Base-by-base conservation (phyloP, 2,113 vertebrate genomes). In the Caranx ignobilis region DNA sequence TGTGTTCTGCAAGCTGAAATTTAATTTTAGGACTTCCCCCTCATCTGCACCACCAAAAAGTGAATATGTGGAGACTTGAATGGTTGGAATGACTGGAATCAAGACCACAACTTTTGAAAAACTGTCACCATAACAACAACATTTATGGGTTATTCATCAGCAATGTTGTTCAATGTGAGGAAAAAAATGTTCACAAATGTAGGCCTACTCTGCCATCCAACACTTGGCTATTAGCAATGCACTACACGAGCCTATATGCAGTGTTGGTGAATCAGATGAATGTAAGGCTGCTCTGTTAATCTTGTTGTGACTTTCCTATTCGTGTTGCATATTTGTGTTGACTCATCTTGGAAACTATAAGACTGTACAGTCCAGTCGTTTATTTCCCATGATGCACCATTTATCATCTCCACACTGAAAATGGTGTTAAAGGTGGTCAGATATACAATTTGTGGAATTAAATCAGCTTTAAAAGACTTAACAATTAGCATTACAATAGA, bases 1-100 rank as follows among this genome's bases (percentile, higher is more conserved):
- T 89, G 64, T 70, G 63, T 50, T 82, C 83, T 55, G 73, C 70
- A 71, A 71, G 72, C 32, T 35, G 26, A 65, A 69, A 88, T 82
- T 75, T 71, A 35, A 88, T 83, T 85, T 62, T 9, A 69, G 62
- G 61, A 75, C 80, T 47, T 75, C 34, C 10, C n/a, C 32, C 79
- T 83, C 56, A 50, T 68, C 60, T 35, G 16, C 70, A 85, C 62
- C 66, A 48, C 52, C 39, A 71, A 37, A 68, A 45, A 79, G 34
- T 2, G 10, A 77, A 64, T 3, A 32, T 9, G 45, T 16, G 45
- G 21, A 68, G 48, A 60, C 35, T 7, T 32, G 18, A 55, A 52
- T 11, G 62, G 39, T 43, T 77, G 26, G 3, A 50, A 43, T 43
- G 50, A 74, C 43, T 45, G 50, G 21, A 66, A 32, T 69, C 34